A percentile compares a stretch with the other conserved stretches of the same genome.
Conservation (phyloP, 1,140 invertebrate species). For the Penaeus chinensis region DNA sequence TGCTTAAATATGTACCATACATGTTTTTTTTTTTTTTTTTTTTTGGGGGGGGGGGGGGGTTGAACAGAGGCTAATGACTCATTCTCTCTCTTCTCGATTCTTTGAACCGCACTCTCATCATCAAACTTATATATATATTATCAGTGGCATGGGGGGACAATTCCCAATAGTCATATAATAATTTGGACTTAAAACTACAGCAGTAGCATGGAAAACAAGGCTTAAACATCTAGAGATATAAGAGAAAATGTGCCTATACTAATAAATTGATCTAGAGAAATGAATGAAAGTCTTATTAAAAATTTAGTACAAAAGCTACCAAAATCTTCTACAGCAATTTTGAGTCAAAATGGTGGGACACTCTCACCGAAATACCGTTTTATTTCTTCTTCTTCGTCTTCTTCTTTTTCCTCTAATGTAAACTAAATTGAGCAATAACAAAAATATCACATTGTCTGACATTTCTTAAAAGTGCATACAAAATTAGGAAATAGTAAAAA, state of each 20-base stretch:
- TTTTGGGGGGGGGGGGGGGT: too few relatives aligned
- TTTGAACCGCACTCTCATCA: neutral
- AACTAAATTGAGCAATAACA: slow-evolving; percentile 33
- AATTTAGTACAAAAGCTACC: slow-evolving; percentile 20
- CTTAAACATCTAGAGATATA: neutral
- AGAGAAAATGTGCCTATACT: neutral
- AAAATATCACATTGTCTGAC: slow-evolving; percentile 25
- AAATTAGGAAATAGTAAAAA: neutral
- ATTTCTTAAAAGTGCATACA: slow-evolving; percentile 13
- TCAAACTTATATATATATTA: neutral
- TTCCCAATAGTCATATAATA: neutral
- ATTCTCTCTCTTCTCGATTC: neutral
- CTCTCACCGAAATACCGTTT: neutral
- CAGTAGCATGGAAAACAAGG: too few relatives aligned
- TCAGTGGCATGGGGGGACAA: too few relatives aligned
- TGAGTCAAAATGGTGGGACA: neutral
- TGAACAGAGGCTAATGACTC: neutral
- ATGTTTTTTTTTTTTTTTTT: neutral
- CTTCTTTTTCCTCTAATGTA: too few relatives aligned
- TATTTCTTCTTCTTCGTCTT: neutral
- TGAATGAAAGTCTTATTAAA: neutral
- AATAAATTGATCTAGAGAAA: neutral
- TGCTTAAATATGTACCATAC: neutral
- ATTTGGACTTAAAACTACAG: neutral
- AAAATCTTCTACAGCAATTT: neutral